Percentiles rank a stretch among this genome's conserved stretches.
Evolutionary conservation across 2,888 invertebrate genomes (phyloP).

Genomic region (Cataglyphis cursor): DNA sequence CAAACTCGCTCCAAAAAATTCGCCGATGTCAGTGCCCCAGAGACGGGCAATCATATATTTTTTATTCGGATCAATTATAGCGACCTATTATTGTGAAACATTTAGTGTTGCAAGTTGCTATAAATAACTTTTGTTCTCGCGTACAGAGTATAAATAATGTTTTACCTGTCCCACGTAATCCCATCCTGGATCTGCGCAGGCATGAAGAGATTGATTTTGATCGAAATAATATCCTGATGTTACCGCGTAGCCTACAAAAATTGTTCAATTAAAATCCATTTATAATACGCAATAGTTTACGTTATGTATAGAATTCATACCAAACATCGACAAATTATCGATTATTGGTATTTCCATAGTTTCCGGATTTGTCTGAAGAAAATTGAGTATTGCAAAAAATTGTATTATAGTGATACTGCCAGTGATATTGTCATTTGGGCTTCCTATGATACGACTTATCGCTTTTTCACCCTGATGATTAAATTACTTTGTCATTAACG

Average conservation of each 20-base stretch:
- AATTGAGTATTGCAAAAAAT: neutral
- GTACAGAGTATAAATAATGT: neutral
- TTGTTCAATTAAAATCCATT: conserved; percentile 6
- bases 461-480: neutral
- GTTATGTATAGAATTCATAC: conserved; percentile 56
- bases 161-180: conserved; percentile 75
- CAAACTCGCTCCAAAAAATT: conserved; percentile 81
- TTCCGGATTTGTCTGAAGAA: neutral
- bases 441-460: conserved; percentile 70
- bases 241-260: conserved; percentile 77
- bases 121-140: neutral
- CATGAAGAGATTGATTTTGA: conserved; percentile 69
- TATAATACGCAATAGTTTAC: neutral
- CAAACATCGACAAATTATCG: conserved; percentile 72
- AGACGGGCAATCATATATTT: conserved; percentile 61
- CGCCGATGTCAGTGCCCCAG: conserved; percentile 77
- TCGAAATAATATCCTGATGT: conserved; percentile 79
- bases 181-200: conserved; percentile 79
- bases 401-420: conserved; percentile 69
- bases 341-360: conserved; percentile 48
- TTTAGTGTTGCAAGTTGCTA: neutral
- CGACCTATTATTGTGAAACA: conserved; percentile 66
- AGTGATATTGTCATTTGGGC: conserved; percentile 71
- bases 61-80: conserved; percentile 66
- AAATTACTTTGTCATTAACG: neutral